A percentile compares a stretch with the other conserved stretches of the same genome.
phyloP scores from a whole-genome alignment of 2,797 vertebrate genomes.

The Dendrocincla tyrannina region DNA sequence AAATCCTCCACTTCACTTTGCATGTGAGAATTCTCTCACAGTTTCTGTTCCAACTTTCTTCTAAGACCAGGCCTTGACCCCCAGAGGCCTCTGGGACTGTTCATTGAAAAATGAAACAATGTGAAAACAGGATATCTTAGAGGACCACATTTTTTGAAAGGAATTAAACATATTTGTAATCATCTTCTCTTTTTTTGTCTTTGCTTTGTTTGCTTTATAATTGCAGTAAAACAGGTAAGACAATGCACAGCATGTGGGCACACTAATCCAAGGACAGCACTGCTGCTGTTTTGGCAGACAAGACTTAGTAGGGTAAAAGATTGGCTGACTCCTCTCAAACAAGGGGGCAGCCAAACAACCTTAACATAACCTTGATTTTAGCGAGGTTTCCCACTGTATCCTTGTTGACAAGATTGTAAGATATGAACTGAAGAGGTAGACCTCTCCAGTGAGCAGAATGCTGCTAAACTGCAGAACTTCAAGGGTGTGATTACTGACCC shows the following conservation, averaged over 20 bases:
- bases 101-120: neutral
- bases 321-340: neutral
- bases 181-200: neutral
- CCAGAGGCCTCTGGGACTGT: neutral
- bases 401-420: neutral
- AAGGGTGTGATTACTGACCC: neutral
- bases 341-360: neutral
- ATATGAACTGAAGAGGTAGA: neutral
- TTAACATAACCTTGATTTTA: neutral
- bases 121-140: neutral
- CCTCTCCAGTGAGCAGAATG: neutral
- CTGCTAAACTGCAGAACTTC: neutral
- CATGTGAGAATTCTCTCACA: slow-evolving; percentile 40
- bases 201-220: neutral
- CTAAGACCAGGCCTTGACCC: neutral
- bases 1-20: neutral
- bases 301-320: neutral
- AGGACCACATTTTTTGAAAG: neutral
- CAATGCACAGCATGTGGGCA: neutral
- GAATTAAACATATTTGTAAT: neutral
- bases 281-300: neutral
- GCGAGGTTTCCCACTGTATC: neutral
- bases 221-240: neutral
- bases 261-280: neutral
- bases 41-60: neutral